Percentiles rank a stretch among this genome's conserved stretches.
phyloP scores from a whole-genome alignment of 2,113 vertebrate species.

The Cariama cristata region DNA sequence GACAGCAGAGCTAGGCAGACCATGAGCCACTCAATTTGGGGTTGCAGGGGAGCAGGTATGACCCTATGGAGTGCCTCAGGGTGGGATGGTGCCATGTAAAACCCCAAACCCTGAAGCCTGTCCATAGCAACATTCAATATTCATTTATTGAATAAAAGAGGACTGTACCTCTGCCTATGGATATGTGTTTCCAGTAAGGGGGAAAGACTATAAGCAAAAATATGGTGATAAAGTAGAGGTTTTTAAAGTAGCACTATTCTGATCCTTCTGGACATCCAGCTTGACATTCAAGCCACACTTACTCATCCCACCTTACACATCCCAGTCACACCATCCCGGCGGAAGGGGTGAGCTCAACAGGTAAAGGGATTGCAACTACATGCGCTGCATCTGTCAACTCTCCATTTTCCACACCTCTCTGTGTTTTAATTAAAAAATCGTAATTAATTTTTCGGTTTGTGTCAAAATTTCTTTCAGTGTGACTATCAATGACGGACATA shows the following conservation, averaged over 20 bases:
- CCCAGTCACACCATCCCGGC: background rate
- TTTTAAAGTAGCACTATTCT: background rate
- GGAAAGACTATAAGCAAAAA: background rate
- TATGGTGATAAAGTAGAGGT: background rate
- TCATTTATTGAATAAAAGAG: background rate
- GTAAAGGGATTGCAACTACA: background rate
- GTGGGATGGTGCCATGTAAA: background rate
- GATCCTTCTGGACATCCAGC: background rate
- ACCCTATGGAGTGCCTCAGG: background rate
- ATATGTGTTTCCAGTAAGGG: fast-evolving
- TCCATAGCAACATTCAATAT: background rate
- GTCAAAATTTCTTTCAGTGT: background rate
- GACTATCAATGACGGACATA: background rate
- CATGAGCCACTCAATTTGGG: fast-evolving
- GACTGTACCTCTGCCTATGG: background rate
- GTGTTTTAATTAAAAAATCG: constrained; percentile 34
- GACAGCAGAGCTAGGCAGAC: background rate
- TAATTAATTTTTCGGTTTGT: constrained; percentile 36
- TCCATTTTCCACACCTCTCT: background rate
- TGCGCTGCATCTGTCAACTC: background rate
- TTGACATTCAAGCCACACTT: background rate
- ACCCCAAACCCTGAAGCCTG: background rate
- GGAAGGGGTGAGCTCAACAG: background rate
- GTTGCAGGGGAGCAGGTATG: background rate
- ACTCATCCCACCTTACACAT: background rate